Evolutionary conservation across 2,113 vertebrate species (phyloP).

Genomic region (Narcine bancroftii): DNA sequence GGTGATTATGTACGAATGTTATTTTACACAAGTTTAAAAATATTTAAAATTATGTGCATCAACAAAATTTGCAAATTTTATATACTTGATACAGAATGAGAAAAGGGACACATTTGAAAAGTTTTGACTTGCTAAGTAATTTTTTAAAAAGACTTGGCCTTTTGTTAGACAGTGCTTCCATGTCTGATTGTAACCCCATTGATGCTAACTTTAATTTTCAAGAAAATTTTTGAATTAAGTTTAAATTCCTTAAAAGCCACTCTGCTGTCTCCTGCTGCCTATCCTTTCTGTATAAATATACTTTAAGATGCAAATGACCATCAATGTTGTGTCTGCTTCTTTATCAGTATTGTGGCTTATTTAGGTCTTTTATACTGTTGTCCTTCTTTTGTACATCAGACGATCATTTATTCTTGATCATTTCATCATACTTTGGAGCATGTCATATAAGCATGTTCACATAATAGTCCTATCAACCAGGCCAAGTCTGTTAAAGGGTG

Average conservation of each 20-base stretch:
- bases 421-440: not conserved
- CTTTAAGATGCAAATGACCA: not conserved
- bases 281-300: not conserved
- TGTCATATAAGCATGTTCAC: not conserved
- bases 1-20: slow-evolving; percentile 48
- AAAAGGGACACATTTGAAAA: not conserved
- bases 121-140: not conserved
- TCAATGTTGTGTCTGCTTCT: not conserved
- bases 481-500: not conserved
- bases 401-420: not conserved
- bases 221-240: not conserved
- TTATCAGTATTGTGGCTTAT: not conserved
- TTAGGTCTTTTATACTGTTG: not conserved
- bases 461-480: not conserved
- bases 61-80: not conserved
- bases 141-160: not conserved
- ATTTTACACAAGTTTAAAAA: not conserved
- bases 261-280: not conserved
- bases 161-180: not conserved
- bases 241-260: too few species aligned
- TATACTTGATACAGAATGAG: not conserved
- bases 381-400: not conserved
- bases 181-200: not conserved
- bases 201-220: not conserved
- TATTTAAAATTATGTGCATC: not conserved